phyloP scores from a whole-genome alignment of 2,113 vertebrate genomes.

The Brienomyrus brachyistius region DNA sequence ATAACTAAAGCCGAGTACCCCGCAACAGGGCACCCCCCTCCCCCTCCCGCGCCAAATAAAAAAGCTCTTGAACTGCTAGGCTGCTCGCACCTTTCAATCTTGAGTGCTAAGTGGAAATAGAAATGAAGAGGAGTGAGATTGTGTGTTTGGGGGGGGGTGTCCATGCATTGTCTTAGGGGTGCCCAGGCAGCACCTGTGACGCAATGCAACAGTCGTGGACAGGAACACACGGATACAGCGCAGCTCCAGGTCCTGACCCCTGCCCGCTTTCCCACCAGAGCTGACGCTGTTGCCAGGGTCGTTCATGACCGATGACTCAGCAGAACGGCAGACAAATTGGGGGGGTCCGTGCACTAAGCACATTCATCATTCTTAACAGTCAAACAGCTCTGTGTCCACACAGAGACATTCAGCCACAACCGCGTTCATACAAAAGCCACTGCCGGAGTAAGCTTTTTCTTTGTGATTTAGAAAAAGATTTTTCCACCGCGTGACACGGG shows the following conservation, averaged over 20 bases:
- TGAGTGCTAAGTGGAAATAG: not conserved
- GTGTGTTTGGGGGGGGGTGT: not conserved
- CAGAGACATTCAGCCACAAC: not conserved
- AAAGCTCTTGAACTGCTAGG: not conserved
- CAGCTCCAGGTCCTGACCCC: not conserved
- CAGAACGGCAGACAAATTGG: not conserved
- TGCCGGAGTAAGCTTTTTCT: not conserved
- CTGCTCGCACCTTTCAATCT: not conserved
- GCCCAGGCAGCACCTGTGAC: not conserved
- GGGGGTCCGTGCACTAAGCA: not conserved
- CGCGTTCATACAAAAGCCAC: not conserved
- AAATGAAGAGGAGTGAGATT: not conserved
- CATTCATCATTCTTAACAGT: conserved; percentile 6
- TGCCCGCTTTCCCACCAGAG: not conserved
- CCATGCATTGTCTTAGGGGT: not conserved
- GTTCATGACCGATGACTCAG: not conserved
- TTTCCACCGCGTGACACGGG: not conserved
- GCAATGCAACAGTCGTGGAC: not conserved
- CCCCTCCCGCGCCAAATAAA: not conserved
- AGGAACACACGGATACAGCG: not conserved
- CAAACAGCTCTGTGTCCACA: not conserved
- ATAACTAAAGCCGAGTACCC: not conserved
- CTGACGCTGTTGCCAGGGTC: not conserved
- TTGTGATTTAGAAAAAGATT: not conserved
- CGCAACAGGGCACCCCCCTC: not conserved